Base-by-base conservation (phyloP, 2,888 invertebrate species). In the Pseudococcus jackbeardsleyi region DNA sequence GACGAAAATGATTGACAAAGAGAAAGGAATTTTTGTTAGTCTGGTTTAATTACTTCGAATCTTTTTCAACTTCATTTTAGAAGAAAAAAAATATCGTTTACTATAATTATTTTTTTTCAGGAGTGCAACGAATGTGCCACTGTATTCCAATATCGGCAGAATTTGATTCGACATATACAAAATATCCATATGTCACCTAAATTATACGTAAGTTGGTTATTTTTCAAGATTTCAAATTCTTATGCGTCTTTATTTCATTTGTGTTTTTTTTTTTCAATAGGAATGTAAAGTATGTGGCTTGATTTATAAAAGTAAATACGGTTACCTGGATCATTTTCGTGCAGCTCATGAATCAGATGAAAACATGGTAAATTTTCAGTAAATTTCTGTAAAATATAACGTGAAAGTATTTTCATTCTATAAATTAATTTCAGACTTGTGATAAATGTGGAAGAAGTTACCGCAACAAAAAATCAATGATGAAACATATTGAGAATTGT, bases 261-360 rank as follows among this genome's bases (percentile, higher is more conserved):
- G 0, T 1, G 2, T 84, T 1, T 19, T 46, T 46, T 64, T 19
- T 59, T 19, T 3, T 2, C 1, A 33, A 11, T 19, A 84, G 84
- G 84, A 84, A 9, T 84, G 84, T 46, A 6, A n/a, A 12, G 22
- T 19, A 84, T 84, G 84, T 12, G 84, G 84, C 6, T 12, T 48
- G n/a, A 19, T 39, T 42, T 84, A 48, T 19, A 84, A 46, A 39
- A 84, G 48, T 15, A 84, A 84, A 46, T 26, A 84, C 22, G 26
- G 26, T 2, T 22, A 12, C 22, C 7, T 6, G 2, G 48, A 22
- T 12, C 84, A 84, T 84, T 9, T 19, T 39, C 46, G 22, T 6
- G 22, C 19, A 11, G 48, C 46, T 9, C 84, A 84, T 11, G 84
- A 46, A 48, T 42, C 17, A 5, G 48, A 84, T 48, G 84, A 84